A percentile compares a stretch with the other conserved stretches of the same genome.
These are phyloP conservation scores for Gryllus bimaculatus DNA, from an alignment of 1,140 invertebrate species.

Conservation along the genomic window DNA sequence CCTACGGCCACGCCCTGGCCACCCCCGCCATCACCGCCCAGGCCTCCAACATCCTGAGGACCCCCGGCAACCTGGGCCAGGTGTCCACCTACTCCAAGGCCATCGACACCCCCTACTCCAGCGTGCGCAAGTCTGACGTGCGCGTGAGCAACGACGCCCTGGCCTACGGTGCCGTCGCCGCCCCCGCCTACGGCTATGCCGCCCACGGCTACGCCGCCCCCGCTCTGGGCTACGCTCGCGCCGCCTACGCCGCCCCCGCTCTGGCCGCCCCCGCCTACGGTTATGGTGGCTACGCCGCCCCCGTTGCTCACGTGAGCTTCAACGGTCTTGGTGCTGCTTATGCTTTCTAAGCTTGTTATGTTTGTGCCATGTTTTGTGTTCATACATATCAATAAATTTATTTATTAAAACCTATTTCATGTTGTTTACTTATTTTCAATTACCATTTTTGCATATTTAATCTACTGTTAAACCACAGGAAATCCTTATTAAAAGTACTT, in stretches of 20 bases:
- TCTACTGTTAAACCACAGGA: too few species aligned
- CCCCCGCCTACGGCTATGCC: constrained; percentile 24
- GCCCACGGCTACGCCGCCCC: constrained; percentile 24
- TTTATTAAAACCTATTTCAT: too few species aligned
- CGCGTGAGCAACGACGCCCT: constrained; percentile 32
- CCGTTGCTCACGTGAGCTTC: constrained; percentile 53
- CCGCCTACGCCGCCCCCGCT: constrained; percentile 22
- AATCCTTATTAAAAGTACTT: too few species aligned
- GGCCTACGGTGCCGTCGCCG: constrained; percentile 27
- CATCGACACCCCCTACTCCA: constrained; percentile 32
- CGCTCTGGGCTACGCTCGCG: constrained; percentile 16
- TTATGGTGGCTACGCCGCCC: constrained; percentile 42
- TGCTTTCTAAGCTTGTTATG: constrained; percentile 25
- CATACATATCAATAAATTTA: too few species aligned
- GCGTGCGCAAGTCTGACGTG: constrained; percentile 33
- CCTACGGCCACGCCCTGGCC: constrained; percentile 22
- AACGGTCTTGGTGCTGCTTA: constrained; percentile 46
- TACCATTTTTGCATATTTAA: too few species aligned
- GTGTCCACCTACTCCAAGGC: constrained; percentile 33
- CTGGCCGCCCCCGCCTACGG: constrained; percentile 21
- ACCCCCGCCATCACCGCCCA: constrained; percentile 28
- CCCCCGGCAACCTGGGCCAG: constrained; percentile 31
- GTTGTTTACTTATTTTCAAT: too few species aligned
- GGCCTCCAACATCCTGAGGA: constrained; percentile 30
- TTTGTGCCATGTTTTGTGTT: too few species aligned